A percentile compares a stretch with the other conserved stretches of the same genome.
These are phyloP conservation scores for Eolophus roseicapilla DNA, from an alignment of 2,113 vertebrate species.

Conservation along the genomic window DNA sequence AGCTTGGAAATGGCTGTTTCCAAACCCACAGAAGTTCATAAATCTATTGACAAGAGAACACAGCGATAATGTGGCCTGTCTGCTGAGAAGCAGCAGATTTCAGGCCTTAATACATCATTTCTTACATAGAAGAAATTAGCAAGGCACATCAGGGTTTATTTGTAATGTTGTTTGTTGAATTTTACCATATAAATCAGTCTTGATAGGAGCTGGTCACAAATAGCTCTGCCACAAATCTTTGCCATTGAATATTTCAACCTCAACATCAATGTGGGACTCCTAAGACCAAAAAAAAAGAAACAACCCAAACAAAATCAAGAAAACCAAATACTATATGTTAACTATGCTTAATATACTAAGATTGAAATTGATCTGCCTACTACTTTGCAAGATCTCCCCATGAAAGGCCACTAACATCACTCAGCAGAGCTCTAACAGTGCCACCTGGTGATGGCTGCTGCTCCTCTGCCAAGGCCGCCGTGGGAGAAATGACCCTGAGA, in stretches of 20 bases:
- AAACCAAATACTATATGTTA: not conserved
- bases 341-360: not conserved
- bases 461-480: not conserved
- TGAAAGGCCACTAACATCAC: rapidly evolving
- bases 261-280: not conserved
- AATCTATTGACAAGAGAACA: not conserved
- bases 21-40: not conserved
- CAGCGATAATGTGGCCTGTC: not conserved
- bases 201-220: not conserved
- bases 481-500: too few relatives aligned
- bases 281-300: rapidly evolving
- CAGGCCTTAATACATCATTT: not conserved
- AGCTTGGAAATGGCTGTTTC: not conserved
- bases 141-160: not conserved
- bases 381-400: not conserved
- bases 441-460: not conserved
- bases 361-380: not conserved
- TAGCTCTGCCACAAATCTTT: not conserved
- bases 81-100: not conserved
- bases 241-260: not conserved
- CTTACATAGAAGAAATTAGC: not conserved
- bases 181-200: not conserved
- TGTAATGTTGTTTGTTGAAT: not conserved
- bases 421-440: not conserved
- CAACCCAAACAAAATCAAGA: not conserved